Percentiles rank a stretch among this genome's conserved stretches.
Evolutionary conservation across 2,888 invertebrate genomes (phyloP).

Genomic region (Netelia inedita): DNA sequence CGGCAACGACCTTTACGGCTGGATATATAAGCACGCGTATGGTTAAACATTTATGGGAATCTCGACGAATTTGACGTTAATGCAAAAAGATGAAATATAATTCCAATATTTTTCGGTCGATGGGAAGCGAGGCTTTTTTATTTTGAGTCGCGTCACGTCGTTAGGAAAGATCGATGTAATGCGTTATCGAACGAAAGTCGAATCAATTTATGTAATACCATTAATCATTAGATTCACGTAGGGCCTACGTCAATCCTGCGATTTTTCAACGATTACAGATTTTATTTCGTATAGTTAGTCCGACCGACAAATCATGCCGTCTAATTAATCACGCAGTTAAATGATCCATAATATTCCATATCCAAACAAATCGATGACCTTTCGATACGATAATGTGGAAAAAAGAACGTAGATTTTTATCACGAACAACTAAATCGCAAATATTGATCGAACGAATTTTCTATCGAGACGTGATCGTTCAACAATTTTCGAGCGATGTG

Average conservation of each 20-base stretch:
- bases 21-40: not conserved
- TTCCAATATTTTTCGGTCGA: not conserved
- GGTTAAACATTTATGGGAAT: not conserved
- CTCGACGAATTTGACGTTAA: not conserved
- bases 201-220: not conserved
- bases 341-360: no score
- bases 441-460: no score
- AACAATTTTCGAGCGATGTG: not conserved
- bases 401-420: no score
- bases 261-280: not conserved
- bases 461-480: no score
- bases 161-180: conserved; percentile 11
- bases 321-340: no score
- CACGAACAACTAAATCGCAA: no score
- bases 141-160: conserved; percentile 42
- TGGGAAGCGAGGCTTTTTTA: conserved; percentile 61
- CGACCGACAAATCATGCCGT: not conserved
- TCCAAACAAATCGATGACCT: no score
- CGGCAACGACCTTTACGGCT: not conserved
- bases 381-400: no score
- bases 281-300: not conserved
- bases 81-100: not conserved
- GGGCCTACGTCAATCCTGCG: not conserved
- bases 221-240: not conserved
- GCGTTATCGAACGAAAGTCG: not conserved